phyloP scores from a whole-genome alignment of 1,140 invertebrate species.

The Drosophila arawakana region DNA sequence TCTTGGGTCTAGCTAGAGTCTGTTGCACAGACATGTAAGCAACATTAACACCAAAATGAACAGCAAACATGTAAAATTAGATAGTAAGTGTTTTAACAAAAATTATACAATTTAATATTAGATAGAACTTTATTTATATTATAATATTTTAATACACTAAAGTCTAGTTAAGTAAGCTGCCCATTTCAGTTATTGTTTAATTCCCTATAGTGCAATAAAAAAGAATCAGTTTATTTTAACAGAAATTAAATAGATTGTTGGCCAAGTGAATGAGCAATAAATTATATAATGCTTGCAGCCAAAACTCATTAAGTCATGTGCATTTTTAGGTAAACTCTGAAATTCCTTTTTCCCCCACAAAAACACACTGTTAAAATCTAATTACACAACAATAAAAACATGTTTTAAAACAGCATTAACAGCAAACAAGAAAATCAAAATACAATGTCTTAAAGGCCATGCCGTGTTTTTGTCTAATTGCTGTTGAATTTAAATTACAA shows the following conservation, averaged over 20 bases:
- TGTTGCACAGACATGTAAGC: slow-evolving; percentile 35
- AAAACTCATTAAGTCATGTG: not conserved
- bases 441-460: slow-evolving; percentile 7
- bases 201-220: no score
- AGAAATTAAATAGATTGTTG: no score
- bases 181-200: no score
- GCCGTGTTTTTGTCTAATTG: slow-evolving; percentile 50
- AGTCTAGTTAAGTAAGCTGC: no score
- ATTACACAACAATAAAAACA: slow-evolving; percentile 15
- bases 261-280: no score
- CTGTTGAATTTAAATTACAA: slow-evolving; percentile 60
- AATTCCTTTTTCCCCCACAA: slow-evolving; percentile 1
- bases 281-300: no score
- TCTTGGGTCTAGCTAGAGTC: slow-evolving; percentile 36
- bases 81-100: slow-evolving; percentile 49
- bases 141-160: no score
- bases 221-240: no score
- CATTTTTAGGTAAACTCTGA: not conserved
- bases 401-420: slow-evolving; percentile 3
- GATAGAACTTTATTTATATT: no score
- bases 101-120: no score
- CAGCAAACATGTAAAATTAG: slow-evolving; percentile 66
- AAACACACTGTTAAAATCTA: slow-evolving; percentile 8
- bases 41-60: slow-evolving; percentile 59
- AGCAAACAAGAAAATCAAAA: slow-evolving; percentile 12